Conservation (phyloP, 2,113 vertebrate genomes). For the Athene cunicularia region DNA sequence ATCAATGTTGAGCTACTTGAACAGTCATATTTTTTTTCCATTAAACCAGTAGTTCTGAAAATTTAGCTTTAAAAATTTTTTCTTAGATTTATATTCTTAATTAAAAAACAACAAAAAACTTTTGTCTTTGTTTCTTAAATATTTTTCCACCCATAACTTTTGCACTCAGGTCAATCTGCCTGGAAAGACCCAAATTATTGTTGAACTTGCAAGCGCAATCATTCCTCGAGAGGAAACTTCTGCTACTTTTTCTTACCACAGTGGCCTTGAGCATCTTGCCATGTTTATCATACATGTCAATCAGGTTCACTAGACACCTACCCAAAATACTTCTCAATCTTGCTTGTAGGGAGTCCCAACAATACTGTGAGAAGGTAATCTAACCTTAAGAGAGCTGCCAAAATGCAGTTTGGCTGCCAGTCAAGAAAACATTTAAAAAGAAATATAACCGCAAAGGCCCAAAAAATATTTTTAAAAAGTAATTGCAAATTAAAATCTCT, state of each 20-base stretch:
- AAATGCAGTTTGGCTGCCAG: neutral
- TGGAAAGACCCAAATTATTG: neutral
- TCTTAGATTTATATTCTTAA: neutral
- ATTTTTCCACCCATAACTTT: neutral
- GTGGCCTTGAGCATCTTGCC: neutral
- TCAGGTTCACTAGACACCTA: neutral
- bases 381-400: neutral
- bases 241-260: neutral
- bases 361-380: neutral
- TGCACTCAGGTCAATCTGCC: neutral
- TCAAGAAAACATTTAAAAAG: neutral
- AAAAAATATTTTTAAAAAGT: neutral
- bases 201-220: neutral
- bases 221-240: neutral
- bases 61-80: neutral
- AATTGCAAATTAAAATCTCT: neutral
- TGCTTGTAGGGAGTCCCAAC: neutral
- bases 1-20: neutral
- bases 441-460: neutral
- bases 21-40: neutral
- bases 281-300: neutral
- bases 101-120: rapidly evolving
- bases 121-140: neutral
- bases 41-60: neutral
- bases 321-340: neutral